Base-by-base conservation (phyloP, 2,888 invertebrate species). In the Ctena decussata region DNA sequence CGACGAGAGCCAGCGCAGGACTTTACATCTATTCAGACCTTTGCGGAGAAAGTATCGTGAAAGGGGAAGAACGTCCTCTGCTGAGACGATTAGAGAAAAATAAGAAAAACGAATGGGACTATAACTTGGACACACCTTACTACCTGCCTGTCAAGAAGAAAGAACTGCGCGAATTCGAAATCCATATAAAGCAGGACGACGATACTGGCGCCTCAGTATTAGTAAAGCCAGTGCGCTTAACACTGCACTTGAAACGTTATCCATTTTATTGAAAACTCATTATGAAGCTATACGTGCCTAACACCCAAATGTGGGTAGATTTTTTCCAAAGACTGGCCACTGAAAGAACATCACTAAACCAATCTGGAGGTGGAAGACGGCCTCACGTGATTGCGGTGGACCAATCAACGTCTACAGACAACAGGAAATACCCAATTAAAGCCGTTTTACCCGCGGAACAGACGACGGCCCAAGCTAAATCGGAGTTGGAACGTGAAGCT, bases 251-350 rank as follows among this genome's bases (percentile, higher is more conserved):
- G 71, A 77, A 77, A 27, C 77, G 35, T 11, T 60, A 82, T 77
- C 72, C 71, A 18, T 80, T 80, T 49, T 49, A 12, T 6, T 77
- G 21, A 77, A 30, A 21, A n/a, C 3, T 44, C 41, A 46, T 65
- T 39, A 73, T 78, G 65, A 87, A 84, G 41, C n/a, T 89, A n/a
- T 90, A 90, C 65, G 77, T 90, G 6, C 89, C 90, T 12, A 84
- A 89, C 80, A 73, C 84, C 30, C 74, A 86, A 60, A 79, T 81
- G 18, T 88, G 88, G 85, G 71, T 90, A n/a, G 71, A 82, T 21
- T 87, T 78, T 37, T 86, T 86, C 41, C 80, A 83, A 8, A 71
- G 80, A 6, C 77, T 83, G 8, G 74, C 72, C 32, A 77, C 24
- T 11, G 85, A 82, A 21, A 65, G 49, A 57, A 71, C 82, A 5